Evolutionary conservation across 2,888 invertebrate genomes (phyloP), one percentile per base, ranked within the genome.

Genomic region (Hartigia nigra): DNA sequence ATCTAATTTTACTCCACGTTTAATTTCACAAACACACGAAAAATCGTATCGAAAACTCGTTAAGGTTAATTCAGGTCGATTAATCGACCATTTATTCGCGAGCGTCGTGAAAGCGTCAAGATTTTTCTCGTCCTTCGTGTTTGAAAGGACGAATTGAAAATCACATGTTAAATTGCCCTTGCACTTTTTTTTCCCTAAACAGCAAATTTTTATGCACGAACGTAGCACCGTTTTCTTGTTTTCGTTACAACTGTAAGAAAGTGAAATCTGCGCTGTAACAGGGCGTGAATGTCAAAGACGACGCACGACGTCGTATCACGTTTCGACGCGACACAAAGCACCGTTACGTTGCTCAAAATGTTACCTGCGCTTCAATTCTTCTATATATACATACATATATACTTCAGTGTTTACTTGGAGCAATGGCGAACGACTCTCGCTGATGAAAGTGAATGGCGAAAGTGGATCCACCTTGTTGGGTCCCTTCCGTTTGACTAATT

Each of bases 401-500:
- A 55, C 23, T 55, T 55, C 55, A 55, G 23, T 23, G 23, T 55
- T 55, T 55, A 55, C 55, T 23, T 72, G 31, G 31, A 9, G 36
- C 32, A 36, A 12, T 75, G 12, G 31, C 75, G 12, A 23, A n/a
- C 9, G 75, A 75, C 75, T 35, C 75, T 75, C 9, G 34, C 12
- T 36, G 31, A 36, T 36, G 36, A 75, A 82, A 82, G 82, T 79
- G 79, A 81, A 74, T n/a, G 80, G 85, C 83, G 83, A 84, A 87
- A 86, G 87, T 80, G 80, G 74, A 79, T 79, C 83, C 75, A 34
- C n/a, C 75, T 31, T 34, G 34, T 34, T 31, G 39, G 36, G 81
- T 87, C 84, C 79, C 83, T 87, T 88, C 88, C 85, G 85, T 78
- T 82, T 82, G 32, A 79, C 86, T 79, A 82, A 86, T 86, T 87